Base-by-base conservation (phyloP, 1,140 invertebrate species). In the Drosophila lacteicornis region DNA sequence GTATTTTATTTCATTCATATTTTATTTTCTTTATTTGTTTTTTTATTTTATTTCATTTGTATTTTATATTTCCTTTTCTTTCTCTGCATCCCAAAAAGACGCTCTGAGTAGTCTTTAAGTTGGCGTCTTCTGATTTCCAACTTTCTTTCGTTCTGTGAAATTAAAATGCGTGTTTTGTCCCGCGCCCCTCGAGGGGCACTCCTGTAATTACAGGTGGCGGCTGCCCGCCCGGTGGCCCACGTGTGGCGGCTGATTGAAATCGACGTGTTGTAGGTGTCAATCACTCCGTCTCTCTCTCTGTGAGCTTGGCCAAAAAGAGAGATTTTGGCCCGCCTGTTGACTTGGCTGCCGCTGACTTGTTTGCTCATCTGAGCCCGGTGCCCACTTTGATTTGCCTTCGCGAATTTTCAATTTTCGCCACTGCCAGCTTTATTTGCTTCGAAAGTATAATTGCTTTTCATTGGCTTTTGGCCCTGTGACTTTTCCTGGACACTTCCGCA, bases 51-150 rank as follows among this genome's bases (percentile, higher is more conserved):
- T 25, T 13, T 9, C n/a, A n/a, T n/a, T n/a, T n/a, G n/a, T 13
- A 25, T 17, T 22, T 38, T 15, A 2, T 38, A n/a, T 19, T 19
- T 19, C 19, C 1, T 19, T 19, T 40, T 40, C 13, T n/a, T 25
- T 22, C 27, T 17, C 36, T 65, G 67, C 40, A 53, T 11, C 7
- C 15, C 3, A n/a, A 58, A 33, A 50, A 38, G 33, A 33, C 25
- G 36, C 47, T 49, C 8, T 17, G 47, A 43, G 43, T 63, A 73
- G 53, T 40, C 53, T 82, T 71, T 50, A 50, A 45, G 30, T 62
- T 78, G 47, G 45, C 58, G 47, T 38, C 63, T 73, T 88, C 58
- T 83, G 84, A 88, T 88, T 86, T 79, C 45, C 45, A 82, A 79
- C 57, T 75, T 66, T 66, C 51, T 65, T 57, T 67, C 63, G 65